Conservation (phyloP, 2,797 vertebrate genomes). For the Enteromius trimaculatus region DNA sequence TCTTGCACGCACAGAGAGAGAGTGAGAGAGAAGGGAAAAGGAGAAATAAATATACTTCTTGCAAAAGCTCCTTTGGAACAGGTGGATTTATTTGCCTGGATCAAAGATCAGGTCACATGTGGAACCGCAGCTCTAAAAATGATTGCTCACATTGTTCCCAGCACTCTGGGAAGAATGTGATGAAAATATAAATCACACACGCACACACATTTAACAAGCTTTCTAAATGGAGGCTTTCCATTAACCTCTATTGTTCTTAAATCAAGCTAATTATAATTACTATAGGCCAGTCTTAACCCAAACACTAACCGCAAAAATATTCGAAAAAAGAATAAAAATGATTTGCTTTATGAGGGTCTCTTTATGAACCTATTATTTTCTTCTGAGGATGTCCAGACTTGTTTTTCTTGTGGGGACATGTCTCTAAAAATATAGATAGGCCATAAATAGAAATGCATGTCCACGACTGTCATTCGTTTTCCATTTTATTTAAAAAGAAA, state of each 20-base stretch:
- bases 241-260: slow-evolving; percentile 48
- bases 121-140: slow-evolving; percentile 67
- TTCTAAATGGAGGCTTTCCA: slow-evolving; percentile 18
- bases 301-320: neutral
- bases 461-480: slow-evolving; percentile 52
- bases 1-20: slow-evolving; percentile 42
- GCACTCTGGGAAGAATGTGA: neutral
- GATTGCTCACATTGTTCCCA: slow-evolving; percentile 65
- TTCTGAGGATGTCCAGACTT: neutral
- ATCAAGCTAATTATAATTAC: neutral
- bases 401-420: neutral
- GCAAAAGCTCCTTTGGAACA: slow-evolving; percentile 67
- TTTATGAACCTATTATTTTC: neutral
- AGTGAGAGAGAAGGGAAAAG: slow-evolving; percentile 51
- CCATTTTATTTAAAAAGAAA: slow-evolving; percentile 73
- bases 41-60: slow-evolving; percentile 30
- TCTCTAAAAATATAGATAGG: neutral
- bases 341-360: neutral
- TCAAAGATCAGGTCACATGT: slow-evolving; percentile 68
- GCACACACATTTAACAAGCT: slow-evolving; percentile 56
- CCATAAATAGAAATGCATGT: neutral
- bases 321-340: neutral
- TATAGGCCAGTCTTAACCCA: neutral
- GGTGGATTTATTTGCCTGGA: slow-evolving; percentile 78
- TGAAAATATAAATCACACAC: slow-evolving; percentile 59